These are phyloP conservation scores for Synergus japonicus DNA, from an alignment of 2,888 invertebrate species.

Conservation along the genomic window DNA sequence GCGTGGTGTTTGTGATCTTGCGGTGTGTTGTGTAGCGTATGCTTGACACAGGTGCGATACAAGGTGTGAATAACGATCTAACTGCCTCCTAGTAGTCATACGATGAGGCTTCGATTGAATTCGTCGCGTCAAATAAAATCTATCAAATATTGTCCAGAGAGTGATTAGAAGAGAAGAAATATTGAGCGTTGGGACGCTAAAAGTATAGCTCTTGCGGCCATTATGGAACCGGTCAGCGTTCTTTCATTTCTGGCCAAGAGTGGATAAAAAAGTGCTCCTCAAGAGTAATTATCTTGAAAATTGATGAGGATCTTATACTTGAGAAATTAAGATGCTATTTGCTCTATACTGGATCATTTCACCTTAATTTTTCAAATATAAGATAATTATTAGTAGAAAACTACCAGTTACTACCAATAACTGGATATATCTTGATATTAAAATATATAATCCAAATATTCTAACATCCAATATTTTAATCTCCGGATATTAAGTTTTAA, in stretches of 20 bases:
- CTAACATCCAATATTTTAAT: too few species aligned
- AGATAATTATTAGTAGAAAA: too few species aligned
- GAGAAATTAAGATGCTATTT: too few species aligned
- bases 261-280: neutral
- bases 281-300: neutral
- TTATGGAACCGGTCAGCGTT: slow-evolving; percentile 44
- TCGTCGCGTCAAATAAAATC: slow-evolving; percentile 28
- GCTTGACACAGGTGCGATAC: slow-evolving; percentile 73
- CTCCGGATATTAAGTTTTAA: too few species aligned
- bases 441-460: too few species aligned
- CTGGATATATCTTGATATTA: too few species aligned
- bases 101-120: slow-evolving; percentile 64
- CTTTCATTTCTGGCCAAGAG: neutral
- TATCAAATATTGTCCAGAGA: neutral
- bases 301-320: neutral
- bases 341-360: too few species aligned
- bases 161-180: neutral
- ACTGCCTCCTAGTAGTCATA: slow-evolving; percentile 70
- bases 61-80: slow-evolving; percentile 60
- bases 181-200: neutral
- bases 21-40: slow-evolving; percentile 59
- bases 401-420: too few species aligned
- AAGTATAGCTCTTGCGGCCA: slow-evolving; percentile 42
- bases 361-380: too few species aligned
- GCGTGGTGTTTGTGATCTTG: slow-evolving; percentile 62